These are phyloP conservation scores for Phrynocephalus vlangalii DNA, from an alignment of 2,797 vertebrate species.

Conservation along the genomic window DNA sequence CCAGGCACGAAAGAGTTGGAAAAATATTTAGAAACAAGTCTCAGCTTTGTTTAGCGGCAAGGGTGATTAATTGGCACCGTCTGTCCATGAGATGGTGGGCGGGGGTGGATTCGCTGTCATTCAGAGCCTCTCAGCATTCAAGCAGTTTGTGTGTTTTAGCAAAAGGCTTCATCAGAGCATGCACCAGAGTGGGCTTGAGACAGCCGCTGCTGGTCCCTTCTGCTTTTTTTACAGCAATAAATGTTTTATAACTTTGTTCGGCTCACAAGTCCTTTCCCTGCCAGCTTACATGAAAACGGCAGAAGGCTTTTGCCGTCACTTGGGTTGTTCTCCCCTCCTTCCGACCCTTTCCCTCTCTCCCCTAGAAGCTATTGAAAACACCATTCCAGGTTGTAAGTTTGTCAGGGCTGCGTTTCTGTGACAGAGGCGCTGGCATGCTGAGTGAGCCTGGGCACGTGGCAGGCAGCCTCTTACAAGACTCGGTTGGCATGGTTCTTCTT, in stretches of 20 bases:
- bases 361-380: not conserved
- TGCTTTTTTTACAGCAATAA: slow-evolving; percentile 20
- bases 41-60: not conserved
- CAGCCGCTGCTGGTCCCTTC: not conserved
- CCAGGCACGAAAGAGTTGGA: slow-evolving; percentile 3
- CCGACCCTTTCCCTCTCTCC: not conserved
- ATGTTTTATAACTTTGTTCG: slow-evolving; percentile 32
- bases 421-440: not conserved
- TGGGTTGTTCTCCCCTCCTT: not conserved
- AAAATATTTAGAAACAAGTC: slow-evolving; percentile 29
- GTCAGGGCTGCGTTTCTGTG: not conserved
- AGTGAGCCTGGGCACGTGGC: not conserved
- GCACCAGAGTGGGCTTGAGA: slow-evolving; percentile 1
- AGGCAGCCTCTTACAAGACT: too few species aligned
- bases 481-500: not conserved
- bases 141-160: not conserved
- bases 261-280: slow-evolving; percentile 13
- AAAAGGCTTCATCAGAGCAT: not conserved
- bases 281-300: slow-evolving; percentile 3
- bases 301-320: not conserved
- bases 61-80: slow-evolving; percentile 18
- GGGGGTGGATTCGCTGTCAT: not conserved
- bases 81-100: not conserved
- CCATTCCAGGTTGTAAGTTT: not conserved
- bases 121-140: not conserved